Percentiles rank a stretch among this genome's conserved stretches.
Evolutionary conservation across 2,113 vertebrate genomes (phyloP).

Genomic region (Upupa epops): DNA sequence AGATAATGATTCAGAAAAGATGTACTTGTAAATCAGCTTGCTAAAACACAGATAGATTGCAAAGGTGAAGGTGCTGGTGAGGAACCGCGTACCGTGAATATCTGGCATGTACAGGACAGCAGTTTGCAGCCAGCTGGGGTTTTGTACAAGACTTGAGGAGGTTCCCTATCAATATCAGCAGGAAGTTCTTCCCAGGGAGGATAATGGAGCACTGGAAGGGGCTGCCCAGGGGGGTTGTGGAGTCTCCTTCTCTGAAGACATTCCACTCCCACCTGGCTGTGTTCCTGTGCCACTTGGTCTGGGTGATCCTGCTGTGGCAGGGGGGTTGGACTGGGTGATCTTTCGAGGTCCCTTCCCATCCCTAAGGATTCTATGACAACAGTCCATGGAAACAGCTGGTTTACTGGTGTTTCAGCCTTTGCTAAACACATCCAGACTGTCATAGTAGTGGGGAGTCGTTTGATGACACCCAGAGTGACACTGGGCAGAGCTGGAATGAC

Average conservation of each 20-base stretch:
- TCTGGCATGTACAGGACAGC: not conserved
- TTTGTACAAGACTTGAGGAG: not conserved
- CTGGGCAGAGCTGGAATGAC: not conserved
- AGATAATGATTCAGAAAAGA: conserved; percentile 40
- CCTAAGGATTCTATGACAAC: too few species aligned
- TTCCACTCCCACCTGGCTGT: too few species aligned
- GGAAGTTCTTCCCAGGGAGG: too few species aligned
- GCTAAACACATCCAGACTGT: not conserved
- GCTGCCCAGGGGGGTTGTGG: too few species aligned
- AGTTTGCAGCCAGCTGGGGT: not conserved
- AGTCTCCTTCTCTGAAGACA: too few species aligned
- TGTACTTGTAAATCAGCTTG: conserved; percentile 45
- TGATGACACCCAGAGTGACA: not conserved
- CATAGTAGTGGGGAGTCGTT: too few species aligned
- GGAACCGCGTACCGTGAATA: fast-evolving
- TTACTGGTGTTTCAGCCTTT: not conserved
- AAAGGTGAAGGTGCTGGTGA: conserved; percentile 29
- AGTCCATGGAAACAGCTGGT: fast-evolving
- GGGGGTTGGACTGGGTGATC: too few species aligned
- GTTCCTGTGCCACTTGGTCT: too few species aligned
- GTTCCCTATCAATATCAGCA: too few species aligned
- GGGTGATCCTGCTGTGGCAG: too few species aligned
- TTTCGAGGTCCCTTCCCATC: too few species aligned
- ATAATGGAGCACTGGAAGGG: too few species aligned
- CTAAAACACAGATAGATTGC: conserved; percentile 1